Conservation (phyloP, 2,888 invertebrate genomes). For the Lottia scabra region DNA sequence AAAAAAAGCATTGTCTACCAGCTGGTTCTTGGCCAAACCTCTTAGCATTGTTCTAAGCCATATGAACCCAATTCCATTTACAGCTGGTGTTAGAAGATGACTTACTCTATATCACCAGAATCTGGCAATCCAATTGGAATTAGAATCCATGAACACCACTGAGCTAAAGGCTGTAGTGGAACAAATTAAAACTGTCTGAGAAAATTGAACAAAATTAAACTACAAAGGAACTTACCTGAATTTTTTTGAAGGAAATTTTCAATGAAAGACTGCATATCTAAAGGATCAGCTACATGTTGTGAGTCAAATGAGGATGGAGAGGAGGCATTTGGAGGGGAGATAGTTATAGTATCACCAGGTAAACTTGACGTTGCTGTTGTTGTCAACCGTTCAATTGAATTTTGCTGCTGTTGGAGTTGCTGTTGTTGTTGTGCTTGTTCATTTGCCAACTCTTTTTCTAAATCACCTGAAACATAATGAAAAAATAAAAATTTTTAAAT, state of each 20-base stretch:
- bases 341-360: neutral
- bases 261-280: constrained; percentile 54
- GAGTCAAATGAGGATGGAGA: constrained; percentile 3
- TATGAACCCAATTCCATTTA: too few relatives aligned
- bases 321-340: neutral
- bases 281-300: constrained; percentile 23
- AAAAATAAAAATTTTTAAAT: too few relatives aligned
- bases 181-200: too few relatives aligned
- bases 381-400: neutral
- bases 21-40: too few relatives aligned
- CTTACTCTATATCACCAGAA: too few relatives aligned
- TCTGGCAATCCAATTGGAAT: too few relatives aligned
- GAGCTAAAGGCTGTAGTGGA: too few relatives aligned
- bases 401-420: too few relatives aligned
- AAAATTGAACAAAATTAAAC: too few relatives aligned
- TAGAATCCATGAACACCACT: too few relatives aligned
- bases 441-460: neutral
- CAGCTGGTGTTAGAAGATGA: neutral
- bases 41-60: too few relatives aligned
- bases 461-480: neutral
- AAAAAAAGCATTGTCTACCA: too few relatives aligned
- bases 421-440: neutral
- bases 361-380: neutral
- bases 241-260: constrained; percentile 56
- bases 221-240: constrained; percentile 38